A percentile compares a stretch with the other conserved stretches of the same genome.
These are phyloP conservation scores for Platalea minor DNA, from an alignment of 2,797 vertebrate genomes.

Conservation along the genomic window DNA sequence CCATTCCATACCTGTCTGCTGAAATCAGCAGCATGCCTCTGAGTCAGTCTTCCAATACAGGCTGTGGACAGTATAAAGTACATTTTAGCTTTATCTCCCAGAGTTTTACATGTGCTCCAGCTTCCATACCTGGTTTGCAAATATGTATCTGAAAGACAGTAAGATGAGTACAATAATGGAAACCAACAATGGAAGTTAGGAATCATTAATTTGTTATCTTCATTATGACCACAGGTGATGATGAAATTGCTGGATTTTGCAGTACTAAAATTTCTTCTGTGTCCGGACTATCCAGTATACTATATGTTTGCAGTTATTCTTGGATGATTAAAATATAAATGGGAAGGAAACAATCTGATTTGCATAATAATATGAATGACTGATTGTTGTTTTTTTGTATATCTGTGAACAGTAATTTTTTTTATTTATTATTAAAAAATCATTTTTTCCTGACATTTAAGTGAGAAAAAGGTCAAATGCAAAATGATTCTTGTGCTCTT, in stretches of 20 bases:
- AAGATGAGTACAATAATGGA: not conserved
- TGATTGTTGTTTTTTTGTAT: conserved; percentile 6
- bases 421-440: conserved; percentile 19
- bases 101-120: not conserved
- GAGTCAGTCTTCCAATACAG: not conserved
- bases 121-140: not conserved
- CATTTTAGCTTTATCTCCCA: not conserved
- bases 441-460: conserved; percentile 49
- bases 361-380: conserved; percentile 49
- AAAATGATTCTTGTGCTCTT: conserved; percentile 44
- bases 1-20: not conserved
- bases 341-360: not conserved
- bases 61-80: not conserved
- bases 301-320: not conserved
- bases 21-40: not conserved
- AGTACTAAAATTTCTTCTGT: not conserved
- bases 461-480: conserved; percentile 50
- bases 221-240: not conserved
- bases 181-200: not conserved
- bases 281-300: not conserved
- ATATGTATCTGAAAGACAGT: not conserved
- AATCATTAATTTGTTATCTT: not conserved
- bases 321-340: conserved; percentile 12
- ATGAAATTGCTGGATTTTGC: not conserved
- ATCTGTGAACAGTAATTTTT: conserved; percentile 16